Conservation (phyloP, 2,113 vertebrate genomes). For the Ariopsis seemanni region DNA sequence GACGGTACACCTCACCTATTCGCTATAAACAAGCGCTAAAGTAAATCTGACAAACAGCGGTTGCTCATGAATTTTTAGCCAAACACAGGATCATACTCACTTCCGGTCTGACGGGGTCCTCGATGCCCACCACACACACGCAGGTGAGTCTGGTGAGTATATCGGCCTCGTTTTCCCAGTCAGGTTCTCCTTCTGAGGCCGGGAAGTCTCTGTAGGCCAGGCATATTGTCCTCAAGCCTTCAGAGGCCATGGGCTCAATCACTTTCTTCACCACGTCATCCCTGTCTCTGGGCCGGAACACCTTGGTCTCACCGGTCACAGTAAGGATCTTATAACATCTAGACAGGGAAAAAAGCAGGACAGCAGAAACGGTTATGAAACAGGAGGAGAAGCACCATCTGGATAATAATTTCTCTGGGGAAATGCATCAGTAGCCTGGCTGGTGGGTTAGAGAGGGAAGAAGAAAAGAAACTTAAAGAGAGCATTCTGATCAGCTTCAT, state of each 20-base stretch:
- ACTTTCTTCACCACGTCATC: conserved; percentile 95
- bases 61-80: neutral
- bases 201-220: conserved; percentile 94
- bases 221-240: conserved; percentile 97
- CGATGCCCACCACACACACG: conserved; percentile 94
- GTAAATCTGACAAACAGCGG: neutral
- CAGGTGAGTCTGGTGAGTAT: conserved; percentile 92
- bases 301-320: conserved; percentile 86
- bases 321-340: conserved; percentile 96
- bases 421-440: conserved; percentile 63
- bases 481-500: conserved; percentile 65
- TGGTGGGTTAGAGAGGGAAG: conserved; percentile 50
- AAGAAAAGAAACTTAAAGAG: conserved; percentile 1
- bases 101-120: conserved; percentile 96
- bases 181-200: conserved; percentile 86
- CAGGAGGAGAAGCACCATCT: neutral
- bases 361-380: neutral
- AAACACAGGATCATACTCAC: conserved; percentile 62
- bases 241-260: conserved; percentile 98
- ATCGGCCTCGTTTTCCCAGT: conserved; percentile 96
- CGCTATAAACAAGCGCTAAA: neutral
- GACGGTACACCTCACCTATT: neutral
- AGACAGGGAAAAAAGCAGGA: conserved; percentile 25
- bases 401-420: conserved; percentile 55
- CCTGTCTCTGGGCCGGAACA: conserved; percentile 91